phyloP scores from a whole-genome alignment of 2,113 vertebrate species.

The Penelope pileata region DNA sequence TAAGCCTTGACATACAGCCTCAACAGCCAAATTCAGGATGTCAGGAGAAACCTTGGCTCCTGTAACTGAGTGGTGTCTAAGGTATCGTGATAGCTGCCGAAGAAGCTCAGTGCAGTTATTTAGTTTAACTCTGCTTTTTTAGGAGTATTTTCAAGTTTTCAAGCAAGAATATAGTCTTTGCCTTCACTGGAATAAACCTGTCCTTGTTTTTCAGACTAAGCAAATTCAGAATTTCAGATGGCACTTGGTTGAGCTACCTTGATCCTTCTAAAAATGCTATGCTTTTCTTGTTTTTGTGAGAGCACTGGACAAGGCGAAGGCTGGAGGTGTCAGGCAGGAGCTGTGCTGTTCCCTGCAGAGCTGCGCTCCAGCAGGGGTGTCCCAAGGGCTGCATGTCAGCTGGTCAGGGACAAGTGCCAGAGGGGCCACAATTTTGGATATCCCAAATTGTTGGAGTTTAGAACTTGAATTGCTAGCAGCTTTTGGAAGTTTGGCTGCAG shows the following conservation, averaged over 20 bases:
- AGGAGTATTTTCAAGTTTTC: not conserved
- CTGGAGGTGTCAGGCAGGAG: not conserved
- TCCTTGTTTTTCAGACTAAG: not conserved
- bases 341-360: not conserved
- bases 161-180: not conserved
- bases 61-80: not conserved
- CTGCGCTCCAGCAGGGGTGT: not conserved
- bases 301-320: not conserved
- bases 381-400: not conserved
- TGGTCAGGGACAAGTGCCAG: not conserved
- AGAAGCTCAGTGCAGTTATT: not conserved
- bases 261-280: not conserved
- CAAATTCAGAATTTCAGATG: not conserved
- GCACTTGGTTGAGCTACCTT: not conserved
- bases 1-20: not conserved
- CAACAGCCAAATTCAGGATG: fast-evolving
- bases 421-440: not conserved
- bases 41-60: not conserved
- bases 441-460: not conserved
- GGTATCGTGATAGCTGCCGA: not conserved
- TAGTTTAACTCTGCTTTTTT: not conserved
- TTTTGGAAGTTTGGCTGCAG: not conserved
- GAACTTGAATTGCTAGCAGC: not conserved
- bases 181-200: not conserved
- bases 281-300: not conserved